phyloP scores from a whole-genome alignment of 2,888 invertebrate species.

The Pegoplata infirma region DNA sequence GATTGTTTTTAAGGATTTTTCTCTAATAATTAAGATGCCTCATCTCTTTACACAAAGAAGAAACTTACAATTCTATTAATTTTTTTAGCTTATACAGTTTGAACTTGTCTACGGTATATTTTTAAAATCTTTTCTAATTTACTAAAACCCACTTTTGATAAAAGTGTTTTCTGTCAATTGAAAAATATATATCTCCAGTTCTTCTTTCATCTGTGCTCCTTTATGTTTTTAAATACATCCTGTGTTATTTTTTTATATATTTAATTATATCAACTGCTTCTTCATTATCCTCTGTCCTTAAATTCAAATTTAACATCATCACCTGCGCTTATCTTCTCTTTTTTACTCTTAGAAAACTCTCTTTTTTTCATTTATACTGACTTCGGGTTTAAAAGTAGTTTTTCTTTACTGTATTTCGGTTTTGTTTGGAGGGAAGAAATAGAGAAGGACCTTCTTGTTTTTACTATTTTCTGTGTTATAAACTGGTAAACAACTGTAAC shows the following conservation, averaged over 20 bases:
- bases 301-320: constrained; percentile 53
- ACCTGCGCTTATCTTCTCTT: constrained; percentile 45
- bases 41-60: constrained; percentile 26
- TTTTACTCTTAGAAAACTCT: constrained; percentile 47
- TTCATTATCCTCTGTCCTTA: constrained; percentile 48
- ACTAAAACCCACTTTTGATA: constrained; percentile 33
- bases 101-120: neutral
- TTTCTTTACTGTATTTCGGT: constrained; percentile 8
- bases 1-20: neutral
- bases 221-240: constrained; percentile 20
- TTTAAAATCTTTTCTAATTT: constrained; percentile 41
- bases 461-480: constrained; percentile 52
- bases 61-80: constrained; percentile 52
- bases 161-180: constrained; percentile 38
- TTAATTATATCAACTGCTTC: constrained; percentile 51
- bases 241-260: constrained; percentile 10
- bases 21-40: constrained; percentile 3
- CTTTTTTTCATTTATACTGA: constrained; percentile 25
- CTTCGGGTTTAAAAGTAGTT: constrained; percentile 13
- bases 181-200: constrained; percentile 48
- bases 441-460: constrained; percentile 40
- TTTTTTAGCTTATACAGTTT: constrained; percentile 30
- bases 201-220: constrained; percentile 43
- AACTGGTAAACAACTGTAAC: constrained; percentile 55
- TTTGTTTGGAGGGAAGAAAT: constrained; percentile 42